Conservation (phyloP, 1,140 invertebrate species). For the Drosophila repletoides region DNA sequence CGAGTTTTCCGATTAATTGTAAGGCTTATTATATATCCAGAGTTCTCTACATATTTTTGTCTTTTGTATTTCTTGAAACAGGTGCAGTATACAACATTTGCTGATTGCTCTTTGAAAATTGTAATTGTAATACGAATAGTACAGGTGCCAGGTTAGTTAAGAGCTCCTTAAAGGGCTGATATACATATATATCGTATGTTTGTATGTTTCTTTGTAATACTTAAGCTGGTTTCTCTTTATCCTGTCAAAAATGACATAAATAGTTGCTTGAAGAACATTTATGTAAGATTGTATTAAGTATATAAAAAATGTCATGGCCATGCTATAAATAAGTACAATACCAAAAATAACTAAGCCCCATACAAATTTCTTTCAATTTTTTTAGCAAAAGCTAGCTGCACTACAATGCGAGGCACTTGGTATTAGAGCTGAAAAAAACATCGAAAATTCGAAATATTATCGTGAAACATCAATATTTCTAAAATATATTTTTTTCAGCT, state of each 20-base stretch:
- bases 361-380: conserved; percentile 21
- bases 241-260: conserved; percentile 15
- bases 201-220: no score
- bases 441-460: no score
- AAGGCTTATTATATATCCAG: not conserved
- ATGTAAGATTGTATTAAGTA: conserved; percentile 8
- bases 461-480: no score
- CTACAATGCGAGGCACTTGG: conserved; percentile 51
- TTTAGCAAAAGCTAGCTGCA: conserved; percentile 64
- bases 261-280: not conserved
- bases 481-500: no score
- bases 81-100: conserved; percentile 42
- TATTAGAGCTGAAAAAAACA: no score
- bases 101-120: conserved; percentile 40
- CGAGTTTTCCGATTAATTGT: not conserved
- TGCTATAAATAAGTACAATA: conserved; percentile 40
- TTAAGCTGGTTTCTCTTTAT: conserved; percentile 34
- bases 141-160: conserved; percentile 22
- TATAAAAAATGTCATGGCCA: conserved; percentile 12
- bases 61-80: not conserved
- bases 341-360: conserved; percentile 29
- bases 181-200: no score
- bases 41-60: conserved; percentile 2
- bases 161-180: conserved; percentile 5
- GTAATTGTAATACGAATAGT: conserved; percentile 36